phyloP scores from a whole-genome alignment of 2,797 vertebrate genomes.

The Notoglanidium macrostoma region DNA sequence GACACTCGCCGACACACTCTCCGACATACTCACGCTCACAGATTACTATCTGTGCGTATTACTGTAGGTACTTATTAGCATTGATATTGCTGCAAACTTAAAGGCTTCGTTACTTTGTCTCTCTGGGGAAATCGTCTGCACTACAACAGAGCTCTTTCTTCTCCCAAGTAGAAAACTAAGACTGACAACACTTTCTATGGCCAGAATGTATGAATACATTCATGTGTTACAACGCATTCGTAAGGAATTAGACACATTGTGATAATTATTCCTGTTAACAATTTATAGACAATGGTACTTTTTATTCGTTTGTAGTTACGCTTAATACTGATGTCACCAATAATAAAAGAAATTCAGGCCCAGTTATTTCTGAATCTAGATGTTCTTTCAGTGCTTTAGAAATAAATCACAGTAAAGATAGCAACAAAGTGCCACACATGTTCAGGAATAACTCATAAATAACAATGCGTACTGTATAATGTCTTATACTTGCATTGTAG shows the following conservation, averaged over 20 bases:
- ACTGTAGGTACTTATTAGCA: not conserved
- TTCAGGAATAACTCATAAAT: not conserved
- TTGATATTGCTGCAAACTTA: not conserved
- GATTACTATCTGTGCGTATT: not conserved
- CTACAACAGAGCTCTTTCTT: not conserved
- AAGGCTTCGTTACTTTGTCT: constrained; percentile 43
- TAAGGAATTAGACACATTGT: not conserved
- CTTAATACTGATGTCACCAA: not conserved
- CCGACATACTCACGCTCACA: constrained; percentile 44
- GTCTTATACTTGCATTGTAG: not conserved
- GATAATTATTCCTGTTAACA: not conserved
- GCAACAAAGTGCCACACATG: not conserved
- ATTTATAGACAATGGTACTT: not conserved
- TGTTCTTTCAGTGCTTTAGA: not conserved
- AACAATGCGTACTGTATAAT: not conserved
- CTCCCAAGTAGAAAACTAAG: not conserved
- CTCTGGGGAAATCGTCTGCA: not conserved
- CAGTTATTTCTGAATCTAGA: not conserved
- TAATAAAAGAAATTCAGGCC: not conserved
- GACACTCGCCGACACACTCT: not conserved
- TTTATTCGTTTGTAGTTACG: not conserved
- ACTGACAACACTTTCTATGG: not conserved
- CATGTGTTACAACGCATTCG: not conserved
- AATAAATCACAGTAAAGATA: not conserved
- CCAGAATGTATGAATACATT: not conserved